Percentiles rank a stretch among this genome's conserved stretches.
Evolutionary conservation across 2,797 vertebrate genomes (phyloP).

Genomic region (Tympanoctomys barrerae): DNA sequence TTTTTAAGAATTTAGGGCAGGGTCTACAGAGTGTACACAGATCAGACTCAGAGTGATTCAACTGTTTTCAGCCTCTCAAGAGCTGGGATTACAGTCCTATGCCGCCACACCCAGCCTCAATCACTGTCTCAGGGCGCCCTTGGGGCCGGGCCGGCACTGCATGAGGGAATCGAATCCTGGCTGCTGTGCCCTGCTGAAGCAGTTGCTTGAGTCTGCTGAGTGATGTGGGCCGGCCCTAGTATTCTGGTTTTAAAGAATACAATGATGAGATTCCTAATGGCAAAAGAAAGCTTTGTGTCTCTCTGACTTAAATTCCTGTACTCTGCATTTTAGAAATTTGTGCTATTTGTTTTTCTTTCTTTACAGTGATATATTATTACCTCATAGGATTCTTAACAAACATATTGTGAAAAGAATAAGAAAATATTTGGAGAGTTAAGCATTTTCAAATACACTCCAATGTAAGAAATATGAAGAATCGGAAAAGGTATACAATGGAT

Average conservation of each 20-base stretch:
- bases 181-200: too few species aligned
- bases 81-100: too few species aligned
- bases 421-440: not conserved
- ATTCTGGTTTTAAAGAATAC: not conserved
- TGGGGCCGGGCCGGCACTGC: too few species aligned
- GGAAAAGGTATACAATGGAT: not conserved
- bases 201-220: too few species aligned
- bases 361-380: not conserved
- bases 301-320: not conserved
- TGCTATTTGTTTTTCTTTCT: not conserved
- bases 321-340: not conserved
- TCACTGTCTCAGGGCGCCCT: too few species aligned
- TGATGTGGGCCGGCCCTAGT: not conserved
- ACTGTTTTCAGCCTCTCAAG: too few species aligned
- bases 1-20: too few species aligned
- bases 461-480: not conserved
- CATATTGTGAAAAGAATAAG: not conserved
- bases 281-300: not conserved
- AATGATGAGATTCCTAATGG: not conserved
- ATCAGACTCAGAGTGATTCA: too few species aligned
- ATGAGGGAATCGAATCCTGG: too few species aligned
- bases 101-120: too few species aligned
- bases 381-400: not conserved
- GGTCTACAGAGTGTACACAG: too few species aligned
- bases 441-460: constrained; percentile 12